These are phyloP conservation scores for Amphimallon solstitiale DNA, from an alignment of 2,888 invertebrate species.

Conservation along the genomic window DNA sequence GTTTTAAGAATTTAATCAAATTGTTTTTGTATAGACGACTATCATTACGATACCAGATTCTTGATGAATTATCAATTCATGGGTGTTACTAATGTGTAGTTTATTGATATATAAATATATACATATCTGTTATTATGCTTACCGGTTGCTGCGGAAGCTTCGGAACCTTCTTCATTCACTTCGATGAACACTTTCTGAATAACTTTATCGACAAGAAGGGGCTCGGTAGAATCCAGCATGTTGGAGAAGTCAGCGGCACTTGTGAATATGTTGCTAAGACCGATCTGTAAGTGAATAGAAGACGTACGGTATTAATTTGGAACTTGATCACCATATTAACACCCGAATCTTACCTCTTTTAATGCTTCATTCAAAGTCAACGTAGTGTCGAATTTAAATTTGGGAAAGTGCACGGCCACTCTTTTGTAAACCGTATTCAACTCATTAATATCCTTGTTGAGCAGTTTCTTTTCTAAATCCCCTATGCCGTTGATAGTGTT, in stretches of 20 bases:
- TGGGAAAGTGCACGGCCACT: constrained; percentile 78
- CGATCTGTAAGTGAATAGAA: constrained; percentile 67
- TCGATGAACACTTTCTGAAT: constrained; percentile 41
- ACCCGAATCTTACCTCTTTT: constrained; percentile 69
- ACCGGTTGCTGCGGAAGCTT: constrained; percentile 40
- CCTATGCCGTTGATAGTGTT: constrained; percentile 72
- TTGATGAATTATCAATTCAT: no score
- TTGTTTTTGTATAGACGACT: no score
- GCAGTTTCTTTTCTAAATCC: constrained; percentile 59
- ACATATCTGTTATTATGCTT: background rate
- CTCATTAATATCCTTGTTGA: constrained; percentile 58
- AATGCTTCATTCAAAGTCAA: constrained; percentile 73
- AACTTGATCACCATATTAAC: constrained; percentile 5
- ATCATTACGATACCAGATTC: no score
- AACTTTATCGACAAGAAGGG: constrained; percentile 58
- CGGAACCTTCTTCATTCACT: constrained; percentile 40
- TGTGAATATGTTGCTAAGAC: constrained; percentile 74
- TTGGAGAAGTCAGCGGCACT: constrained; percentile 72
- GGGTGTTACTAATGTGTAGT: no score
- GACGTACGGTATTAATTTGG: no score
- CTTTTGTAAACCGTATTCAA: background rate
- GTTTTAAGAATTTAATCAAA: no score
- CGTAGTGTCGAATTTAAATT: constrained; percentile 81
- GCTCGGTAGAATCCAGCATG: constrained; percentile 65
- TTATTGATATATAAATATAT: no score